These are phyloP conservation scores for Pocillopora grandis DNA, from an alignment of 92 coral and sea anemone genomes.

Conservation along the genomic window DNA sequence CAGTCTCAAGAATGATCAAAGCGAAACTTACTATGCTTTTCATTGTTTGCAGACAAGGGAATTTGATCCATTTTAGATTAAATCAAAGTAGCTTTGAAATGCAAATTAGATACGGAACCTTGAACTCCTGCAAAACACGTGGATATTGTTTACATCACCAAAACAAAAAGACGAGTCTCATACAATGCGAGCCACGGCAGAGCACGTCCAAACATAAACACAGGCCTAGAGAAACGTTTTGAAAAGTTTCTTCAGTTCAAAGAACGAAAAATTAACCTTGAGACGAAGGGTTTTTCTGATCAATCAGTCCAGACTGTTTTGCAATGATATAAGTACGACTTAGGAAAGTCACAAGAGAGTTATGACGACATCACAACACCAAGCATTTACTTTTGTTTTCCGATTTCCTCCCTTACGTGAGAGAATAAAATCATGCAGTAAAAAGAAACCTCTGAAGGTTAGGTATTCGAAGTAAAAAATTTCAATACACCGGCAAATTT, in stretches of 20 bases:
- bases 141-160: conserved; percentile 32
- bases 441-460: too few relatives aligned
- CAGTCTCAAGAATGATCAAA: not conserved
- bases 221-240: not conserved
- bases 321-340: not conserved
- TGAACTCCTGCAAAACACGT: conserved; percentile 14
- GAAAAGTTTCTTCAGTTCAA: not conserved
- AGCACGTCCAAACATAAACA: conserved; percentile 30
- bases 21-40: not conserved
- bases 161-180: not conserved
- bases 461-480: too few relatives aligned
- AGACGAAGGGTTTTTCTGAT: not conserved
- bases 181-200: not conserved
- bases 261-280: not conserved
- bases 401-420: not conserved
- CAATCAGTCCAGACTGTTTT: not conserved
- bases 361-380: conserved; percentile 27
- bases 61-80: not conserved
- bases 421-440: too few relatives aligned
- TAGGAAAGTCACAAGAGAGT: not conserved
- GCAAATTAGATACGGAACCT: not conserved
- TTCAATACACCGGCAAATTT: too few relatives aligned
- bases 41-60: not conserved
- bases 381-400: conserved; percentile 13
- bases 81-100: not conserved